Evolutionary conservation across 1,140 invertebrate species (phyloP).

Genomic region (Chironomus tepperi): DNA sequence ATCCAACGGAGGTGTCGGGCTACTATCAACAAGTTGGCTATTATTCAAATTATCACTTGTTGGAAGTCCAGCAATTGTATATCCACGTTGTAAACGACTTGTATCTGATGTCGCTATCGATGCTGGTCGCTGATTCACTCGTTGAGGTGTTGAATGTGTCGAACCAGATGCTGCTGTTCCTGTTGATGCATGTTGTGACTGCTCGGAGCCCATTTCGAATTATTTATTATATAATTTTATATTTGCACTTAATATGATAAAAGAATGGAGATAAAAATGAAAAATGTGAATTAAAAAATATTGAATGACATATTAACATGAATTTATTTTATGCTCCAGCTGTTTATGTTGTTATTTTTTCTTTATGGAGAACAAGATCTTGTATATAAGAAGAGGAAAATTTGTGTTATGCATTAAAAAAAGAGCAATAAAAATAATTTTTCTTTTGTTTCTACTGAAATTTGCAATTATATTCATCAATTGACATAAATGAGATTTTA

Average conservation of each 20-base stretch:
- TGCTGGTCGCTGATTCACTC: constrained; percentile 33
- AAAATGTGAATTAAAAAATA: neutral
- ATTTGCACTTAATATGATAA: neutral
- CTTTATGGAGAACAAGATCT: no score
- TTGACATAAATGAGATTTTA: no score
- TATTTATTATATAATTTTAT: constrained; percentile 9
- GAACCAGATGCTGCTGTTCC: constrained; percentile 27
- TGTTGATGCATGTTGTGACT: constrained; percentile 42
- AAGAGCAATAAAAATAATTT: no score
- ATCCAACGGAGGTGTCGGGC: constrained; percentile 42
- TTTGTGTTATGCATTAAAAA: no score
- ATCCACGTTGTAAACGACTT: constrained; percentile 43
- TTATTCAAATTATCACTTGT: constrained; percentile 29
- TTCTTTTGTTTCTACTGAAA: no score
- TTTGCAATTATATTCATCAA: no score
- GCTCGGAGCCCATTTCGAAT: constrained; percentile 48
- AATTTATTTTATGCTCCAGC: constrained; percentile 1
- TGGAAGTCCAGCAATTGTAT: constrained; percentile 48
- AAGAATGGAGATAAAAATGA: neutral
- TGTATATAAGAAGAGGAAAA: no score
- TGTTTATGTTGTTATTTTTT: neutral
- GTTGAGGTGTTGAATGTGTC: constrained; percentile 27
- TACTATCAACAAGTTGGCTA: constrained; percentile 27
- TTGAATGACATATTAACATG: constrained; percentile 4
- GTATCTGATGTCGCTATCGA: constrained; percentile 31